phyloP scores from a whole-genome alignment of 1,140 invertebrate genomes.

The Stratiolaelaps scimitus region DNA sequence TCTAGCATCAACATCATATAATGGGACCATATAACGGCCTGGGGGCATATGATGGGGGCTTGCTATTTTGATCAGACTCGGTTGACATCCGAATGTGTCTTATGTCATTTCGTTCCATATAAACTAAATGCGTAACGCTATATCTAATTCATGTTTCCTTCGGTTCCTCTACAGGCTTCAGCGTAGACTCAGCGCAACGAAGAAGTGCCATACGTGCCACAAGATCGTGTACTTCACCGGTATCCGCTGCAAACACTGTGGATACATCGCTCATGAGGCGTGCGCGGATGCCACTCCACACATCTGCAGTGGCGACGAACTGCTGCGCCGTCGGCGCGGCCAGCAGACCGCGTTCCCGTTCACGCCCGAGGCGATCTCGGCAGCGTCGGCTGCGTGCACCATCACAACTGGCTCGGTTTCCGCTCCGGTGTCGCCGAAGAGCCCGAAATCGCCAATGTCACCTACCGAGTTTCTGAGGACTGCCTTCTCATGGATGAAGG shows the following conservation, averaged over 20 bases:
- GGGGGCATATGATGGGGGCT: too few relatives aligned
- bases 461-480: conserved; percentile 26
- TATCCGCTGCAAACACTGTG: conserved; percentile 33
- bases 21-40: too few relatives aligned
- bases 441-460: conserved; percentile 3
- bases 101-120: too few relatives aligned
- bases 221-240: conserved; percentile 34
- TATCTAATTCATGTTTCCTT: too few relatives aligned
- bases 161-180: background rate
- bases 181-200: conserved; percentile 16
- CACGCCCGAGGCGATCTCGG: conserved; percentile 18
- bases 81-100: background rate
- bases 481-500: conserved; percentile 19
- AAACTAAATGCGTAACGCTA: background rate
- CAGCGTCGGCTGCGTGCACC: background rate
- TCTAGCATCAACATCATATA: too few relatives aligned
- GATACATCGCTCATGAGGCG: conserved; percentile 28
- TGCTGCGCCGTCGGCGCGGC: background rate
- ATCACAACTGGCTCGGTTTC: background rate
- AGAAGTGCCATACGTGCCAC: conserved; percentile 32
- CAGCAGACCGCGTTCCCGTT: conserved; percentile 27
- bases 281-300: conserved; percentile 14
- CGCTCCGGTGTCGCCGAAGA: conserved; percentile 11
- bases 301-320: background rate
- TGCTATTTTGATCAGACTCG: too few relatives aligned